These are phyloP conservation scores for Xestobium rufovillosum DNA, from an alignment of 2,888 invertebrate species.

Conservation along the genomic window DNA sequence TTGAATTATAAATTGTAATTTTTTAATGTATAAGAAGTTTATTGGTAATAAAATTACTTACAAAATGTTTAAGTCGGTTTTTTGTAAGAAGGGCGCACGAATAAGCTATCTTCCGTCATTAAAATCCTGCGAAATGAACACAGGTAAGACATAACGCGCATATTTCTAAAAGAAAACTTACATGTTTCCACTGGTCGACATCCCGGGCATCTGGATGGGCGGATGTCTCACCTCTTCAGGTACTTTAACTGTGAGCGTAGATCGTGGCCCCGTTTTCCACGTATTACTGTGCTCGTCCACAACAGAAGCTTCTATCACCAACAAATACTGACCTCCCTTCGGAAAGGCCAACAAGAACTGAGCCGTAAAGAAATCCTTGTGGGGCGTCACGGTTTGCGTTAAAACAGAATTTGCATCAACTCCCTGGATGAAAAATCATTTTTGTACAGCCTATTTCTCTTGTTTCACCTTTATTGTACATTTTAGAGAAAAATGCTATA, in stretches of 20 bases:
- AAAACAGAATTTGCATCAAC: constrained; percentile 44
- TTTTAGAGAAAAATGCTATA: no score
- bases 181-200: constrained; percentile 39
- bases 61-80: constrained; percentile 20
- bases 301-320: constrained; percentile 78
- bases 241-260: constrained; percentile 67
- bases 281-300: constrained; percentile 75
- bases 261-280: constrained; percentile 87
- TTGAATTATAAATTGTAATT: background rate
- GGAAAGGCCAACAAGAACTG: constrained; percentile 78
- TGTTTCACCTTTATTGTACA: no score
- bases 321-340: constrained; percentile 60
- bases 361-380: constrained; percentile 90
- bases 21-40: no score
- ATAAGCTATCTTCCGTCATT: constrained; percentile 39
- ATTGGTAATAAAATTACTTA: constrained; percentile 2
- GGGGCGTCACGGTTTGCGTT: constrained; percentile 78
- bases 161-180: constrained; percentile 27
- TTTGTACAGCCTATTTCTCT: no score
- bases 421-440: constrained; percentile 31
- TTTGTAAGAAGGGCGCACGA: constrained; percentile 34
- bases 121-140: constrained; percentile 35
- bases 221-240: constrained; percentile 52
- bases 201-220: constrained; percentile 40
- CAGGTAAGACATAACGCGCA: constrained; percentile 13